phyloP scores from a whole-genome alignment of 2,888 invertebrate species.

The Eudemis profundana region DNA sequence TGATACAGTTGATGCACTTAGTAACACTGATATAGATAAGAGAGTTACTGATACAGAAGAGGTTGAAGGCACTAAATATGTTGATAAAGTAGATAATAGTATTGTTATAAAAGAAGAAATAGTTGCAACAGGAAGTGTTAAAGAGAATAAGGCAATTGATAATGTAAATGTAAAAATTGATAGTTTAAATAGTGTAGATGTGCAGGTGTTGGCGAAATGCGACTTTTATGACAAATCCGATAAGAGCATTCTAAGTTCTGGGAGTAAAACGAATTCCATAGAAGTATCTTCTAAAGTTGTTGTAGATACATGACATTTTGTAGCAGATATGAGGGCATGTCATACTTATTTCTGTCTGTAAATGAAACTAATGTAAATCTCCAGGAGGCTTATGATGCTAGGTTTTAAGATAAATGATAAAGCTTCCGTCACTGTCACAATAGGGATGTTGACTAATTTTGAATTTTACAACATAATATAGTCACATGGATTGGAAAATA shows the following conservation, averaged over 20 bases:
- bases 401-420: no score
- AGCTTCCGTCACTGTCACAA: no score
- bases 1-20: background rate
- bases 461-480: no score
- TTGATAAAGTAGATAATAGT: background rate
- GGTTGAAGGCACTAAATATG: background rate
- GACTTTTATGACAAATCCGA: conserved; percentile 29
- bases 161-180: background rate
- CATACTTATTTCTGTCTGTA: background rate
- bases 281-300: conserved; percentile 3
- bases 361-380: background rate
- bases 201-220: conserved; percentile 6
- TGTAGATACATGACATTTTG: conserved; percentile 27
- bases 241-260: background rate
- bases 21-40: background rate
- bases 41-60: background rate
- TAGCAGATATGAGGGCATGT: background rate
- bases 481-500: no score
- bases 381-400: background rate
- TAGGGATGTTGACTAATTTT: no score
- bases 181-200: background rate
- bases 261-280: conserved; percentile 15
- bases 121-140: background rate
- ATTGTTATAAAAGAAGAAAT: background rate
- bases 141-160: background rate